phyloP scores from a whole-genome alignment of 2,113 vertebrate species.

The Syngnathus typhle region DNA sequence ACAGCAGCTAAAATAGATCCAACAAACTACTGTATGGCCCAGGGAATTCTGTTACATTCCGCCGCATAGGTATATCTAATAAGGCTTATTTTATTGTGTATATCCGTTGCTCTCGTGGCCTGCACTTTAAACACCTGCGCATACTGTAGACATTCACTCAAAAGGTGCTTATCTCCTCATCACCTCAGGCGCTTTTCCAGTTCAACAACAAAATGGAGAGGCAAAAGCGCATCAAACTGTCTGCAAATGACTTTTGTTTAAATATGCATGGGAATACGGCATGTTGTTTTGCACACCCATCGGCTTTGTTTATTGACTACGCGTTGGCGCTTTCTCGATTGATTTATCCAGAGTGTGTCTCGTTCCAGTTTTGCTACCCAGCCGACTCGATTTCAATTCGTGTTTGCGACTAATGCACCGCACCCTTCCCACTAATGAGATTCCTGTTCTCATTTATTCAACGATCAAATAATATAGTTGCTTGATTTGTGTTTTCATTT shows the following conservation, averaged over 20 bases:
- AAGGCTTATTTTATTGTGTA: slow-evolving; percentile 1
- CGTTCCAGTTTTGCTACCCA: slow-evolving; percentile 5
- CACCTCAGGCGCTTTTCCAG: slow-evolving; percentile 50
- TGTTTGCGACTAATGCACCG: slow-evolving; percentile 18
- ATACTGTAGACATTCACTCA: slow-evolving; percentile 32
- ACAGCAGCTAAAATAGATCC: slow-evolving; percentile 29
- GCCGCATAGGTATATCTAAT: slow-evolving; percentile 9
- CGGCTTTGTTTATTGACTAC: slow-evolving; percentile 1
- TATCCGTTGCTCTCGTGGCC: slow-evolving; percentile 28
- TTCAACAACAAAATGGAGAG: slow-evolving; percentile 23
- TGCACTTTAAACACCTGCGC: slow-evolving; percentile 25
- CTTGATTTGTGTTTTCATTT: slow-evolving; percentile 12
- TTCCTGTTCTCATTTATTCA: slow-evolving; percentile 10
- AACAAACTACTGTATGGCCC: slow-evolving; percentile 19
- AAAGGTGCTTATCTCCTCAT: slow-evolving; percentile 53
- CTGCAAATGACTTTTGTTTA: background rate
- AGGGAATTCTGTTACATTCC: background rate
- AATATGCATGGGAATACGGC: slow-evolving; percentile 23
- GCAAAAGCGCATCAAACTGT: background rate
- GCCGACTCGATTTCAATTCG: slow-evolving; percentile 22
- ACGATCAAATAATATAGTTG: slow-evolving; percentile 22
- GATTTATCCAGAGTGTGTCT: slow-evolving; percentile 23
- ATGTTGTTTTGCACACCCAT: background rate
- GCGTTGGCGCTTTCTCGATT: slow-evolving; percentile 28
- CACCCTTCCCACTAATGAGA: slow-evolving; percentile 11